phyloP scores from a whole-genome alignment of 2,113 vertebrate species.

The Mobula birostris region DNA sequence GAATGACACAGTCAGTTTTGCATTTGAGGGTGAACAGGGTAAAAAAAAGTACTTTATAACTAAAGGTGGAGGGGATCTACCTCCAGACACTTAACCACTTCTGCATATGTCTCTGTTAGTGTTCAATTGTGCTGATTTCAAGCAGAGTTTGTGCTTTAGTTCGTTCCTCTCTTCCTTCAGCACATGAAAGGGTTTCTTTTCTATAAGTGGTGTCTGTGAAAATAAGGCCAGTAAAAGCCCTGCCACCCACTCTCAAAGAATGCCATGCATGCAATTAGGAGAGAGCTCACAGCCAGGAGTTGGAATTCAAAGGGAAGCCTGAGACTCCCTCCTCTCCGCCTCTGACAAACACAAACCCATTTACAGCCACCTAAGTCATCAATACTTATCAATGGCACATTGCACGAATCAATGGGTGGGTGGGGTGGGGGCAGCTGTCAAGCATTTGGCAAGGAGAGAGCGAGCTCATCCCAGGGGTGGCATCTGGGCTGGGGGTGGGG shows the following conservation, averaged over 20 bases:
- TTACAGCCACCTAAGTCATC: conserved; percentile 34
- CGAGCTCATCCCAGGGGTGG: neutral
- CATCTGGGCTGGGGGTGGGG: neutral
- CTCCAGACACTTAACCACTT: neutral
- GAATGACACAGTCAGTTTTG: too few relatives aligned
- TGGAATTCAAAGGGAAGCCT: conserved; percentile 28
- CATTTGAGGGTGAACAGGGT: neutral
- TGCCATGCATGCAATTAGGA: conserved; percentile 37
- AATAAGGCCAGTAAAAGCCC: neutral
- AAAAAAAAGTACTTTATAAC: neutral
- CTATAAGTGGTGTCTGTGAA: conserved; percentile 34
- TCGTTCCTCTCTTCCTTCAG: neutral
- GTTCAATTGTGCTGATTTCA: neutral
- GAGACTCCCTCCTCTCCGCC: neutral
- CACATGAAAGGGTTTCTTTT: conserved; percentile 30
- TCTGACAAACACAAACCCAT: conserved; percentile 31
- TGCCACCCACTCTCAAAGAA: conserved; percentile 31
- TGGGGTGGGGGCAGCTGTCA: neutral
- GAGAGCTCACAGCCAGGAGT: conserved; percentile 9
- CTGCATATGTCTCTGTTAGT: neutral
- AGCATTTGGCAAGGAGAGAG: neutral
- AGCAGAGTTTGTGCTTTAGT: neutral
- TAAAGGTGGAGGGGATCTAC: neutral
- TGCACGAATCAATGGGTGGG: conserved; percentile 6
- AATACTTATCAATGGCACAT: conserved; percentile 34